These are phyloP conservation scores for Eudasyphora cyanicolor DNA, from an alignment of 2,888 invertebrate genomes.

Conservation along the genomic window DNA sequence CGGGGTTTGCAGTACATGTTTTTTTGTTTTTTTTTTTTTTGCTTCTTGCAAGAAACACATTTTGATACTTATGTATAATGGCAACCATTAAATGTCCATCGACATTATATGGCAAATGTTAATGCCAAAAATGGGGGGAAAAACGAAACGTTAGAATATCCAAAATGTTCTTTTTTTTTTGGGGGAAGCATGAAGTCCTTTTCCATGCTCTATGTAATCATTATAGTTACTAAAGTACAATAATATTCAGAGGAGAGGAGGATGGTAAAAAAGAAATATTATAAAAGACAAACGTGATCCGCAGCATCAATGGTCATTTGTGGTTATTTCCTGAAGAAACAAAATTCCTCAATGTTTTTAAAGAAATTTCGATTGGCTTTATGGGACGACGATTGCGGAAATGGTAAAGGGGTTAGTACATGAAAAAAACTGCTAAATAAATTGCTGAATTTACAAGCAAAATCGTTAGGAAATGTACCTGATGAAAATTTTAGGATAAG, in stretches of 20 bases:
- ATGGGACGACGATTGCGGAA: neutral
- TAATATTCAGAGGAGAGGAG: neutral
- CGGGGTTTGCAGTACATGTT: too few species aligned
- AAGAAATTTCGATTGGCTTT: neutral
- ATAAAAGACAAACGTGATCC: slow-evolving; percentile 60
- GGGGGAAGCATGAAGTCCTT: neutral
- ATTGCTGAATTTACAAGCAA: too few species aligned
- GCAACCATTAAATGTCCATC: slow-evolving; percentile 65
- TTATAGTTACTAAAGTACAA: neutral
- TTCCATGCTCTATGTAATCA: neutral
- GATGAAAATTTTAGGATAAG: too few species aligned
- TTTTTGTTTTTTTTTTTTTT: too few species aligned
- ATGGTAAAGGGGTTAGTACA: neutral
- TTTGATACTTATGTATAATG: slow-evolving; percentile 59
- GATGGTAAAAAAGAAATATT: neutral
- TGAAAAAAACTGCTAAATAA: neutral
- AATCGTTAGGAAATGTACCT: neutral
- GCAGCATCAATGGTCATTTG: slow-evolving; percentile 52
- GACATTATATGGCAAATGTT: slow-evolving; percentile 60
- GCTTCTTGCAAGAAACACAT: neutral
- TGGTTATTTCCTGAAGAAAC: neutral
- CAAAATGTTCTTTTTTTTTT: neutral
- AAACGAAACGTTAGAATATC: too few species aligned
- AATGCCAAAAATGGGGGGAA: slow-evolving; percentile 19
- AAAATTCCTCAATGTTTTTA: neutral